A percentile compares a stretch with the other conserved stretches of the same genome.
Evolutionary conservation across 2,888 invertebrate genomes (phyloP).

Genomic region (Mesorhabditis sp.): DNA sequence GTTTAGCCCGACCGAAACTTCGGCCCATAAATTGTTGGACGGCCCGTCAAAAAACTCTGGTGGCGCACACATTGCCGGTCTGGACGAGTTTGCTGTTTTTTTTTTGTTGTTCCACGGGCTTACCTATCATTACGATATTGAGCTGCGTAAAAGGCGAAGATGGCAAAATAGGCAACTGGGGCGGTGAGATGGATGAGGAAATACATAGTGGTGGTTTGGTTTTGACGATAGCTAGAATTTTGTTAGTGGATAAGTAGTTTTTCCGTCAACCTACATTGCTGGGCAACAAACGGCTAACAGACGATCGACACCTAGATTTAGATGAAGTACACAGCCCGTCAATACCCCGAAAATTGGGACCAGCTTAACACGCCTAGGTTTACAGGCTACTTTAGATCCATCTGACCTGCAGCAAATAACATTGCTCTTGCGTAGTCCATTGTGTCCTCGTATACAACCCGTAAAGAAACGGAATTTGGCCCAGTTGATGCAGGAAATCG

Average conservation of each 20-base stretch:
- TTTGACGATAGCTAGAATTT: slow-evolving; percentile 1
- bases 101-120: background rate
- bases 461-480: slow-evolving; percentile 4
- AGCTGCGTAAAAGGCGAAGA: background rate
- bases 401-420: background rate
- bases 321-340: background rate
- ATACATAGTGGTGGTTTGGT: background rate
- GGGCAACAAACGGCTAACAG: background rate
- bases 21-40: background rate
- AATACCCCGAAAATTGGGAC: slow-evolving; percentile 5
- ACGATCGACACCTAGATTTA: slow-evolving; percentile 1
- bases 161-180: background rate
- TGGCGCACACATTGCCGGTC: slow-evolving; percentile 3
- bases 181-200: background rate
- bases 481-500: slow-evolving; percentile 2
- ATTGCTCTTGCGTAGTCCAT: background rate
- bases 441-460: background rate
- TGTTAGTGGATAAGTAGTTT: background rate
- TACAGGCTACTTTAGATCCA: background rate
- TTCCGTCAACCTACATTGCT: background rate
- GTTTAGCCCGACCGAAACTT: background rate
- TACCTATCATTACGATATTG: background rate
- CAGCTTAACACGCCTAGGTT: background rate
- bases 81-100: background rate
- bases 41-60: slow-evolving; percentile 4